These are phyloP conservation scores for Bruchidius siliquastri DNA, from an alignment of 2,888 invertebrate species.

Conservation along the genomic window DNA sequence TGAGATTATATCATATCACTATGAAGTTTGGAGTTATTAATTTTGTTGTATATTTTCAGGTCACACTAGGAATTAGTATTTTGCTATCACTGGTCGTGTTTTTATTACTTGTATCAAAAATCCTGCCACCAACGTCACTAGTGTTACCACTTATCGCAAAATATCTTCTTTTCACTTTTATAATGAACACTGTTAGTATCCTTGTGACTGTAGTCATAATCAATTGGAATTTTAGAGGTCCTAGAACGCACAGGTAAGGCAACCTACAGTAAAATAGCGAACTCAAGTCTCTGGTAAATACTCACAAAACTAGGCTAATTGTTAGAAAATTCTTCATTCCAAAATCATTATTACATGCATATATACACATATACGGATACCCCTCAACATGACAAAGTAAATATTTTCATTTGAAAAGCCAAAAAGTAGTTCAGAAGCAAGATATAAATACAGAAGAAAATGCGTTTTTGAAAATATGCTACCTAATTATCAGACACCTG, in stretches of 20 bases:
- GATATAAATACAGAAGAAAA: no score
- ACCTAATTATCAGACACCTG: no score
- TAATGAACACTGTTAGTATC: slow-evolving; percentile 99
- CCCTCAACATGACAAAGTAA: no score
- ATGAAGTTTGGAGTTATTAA: not conserved
- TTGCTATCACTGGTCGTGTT: slow-evolving; percentile 99
- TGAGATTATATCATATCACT: no score
- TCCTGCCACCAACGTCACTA: slow-evolving; percentile 96
- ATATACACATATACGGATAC: no score
- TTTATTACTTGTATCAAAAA: slow-evolving; percentile 95
- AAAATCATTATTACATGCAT: no score
- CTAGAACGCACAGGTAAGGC: slow-evolving; percentile 79
- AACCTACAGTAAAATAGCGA: not conserved
- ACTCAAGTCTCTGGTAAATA: no score
- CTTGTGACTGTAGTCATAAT: slow-evolving; percentile 98
- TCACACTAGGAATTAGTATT: slow-evolving; percentile 96
- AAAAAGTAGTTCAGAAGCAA: no score
- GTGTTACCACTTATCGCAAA: slow-evolving; percentile 98
- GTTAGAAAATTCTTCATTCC: no score
- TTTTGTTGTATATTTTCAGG: slow-evolving; percentile 49
- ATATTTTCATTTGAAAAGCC: no score
- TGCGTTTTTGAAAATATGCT: no score
- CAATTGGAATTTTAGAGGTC: slow-evolving; percentile 98
- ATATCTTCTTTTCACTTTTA: slow-evolving; percentile 97
- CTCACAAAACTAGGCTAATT: no score